Conservation (phyloP, 1,140 invertebrate genomes). For the Hyles vespertilio region DNA sequence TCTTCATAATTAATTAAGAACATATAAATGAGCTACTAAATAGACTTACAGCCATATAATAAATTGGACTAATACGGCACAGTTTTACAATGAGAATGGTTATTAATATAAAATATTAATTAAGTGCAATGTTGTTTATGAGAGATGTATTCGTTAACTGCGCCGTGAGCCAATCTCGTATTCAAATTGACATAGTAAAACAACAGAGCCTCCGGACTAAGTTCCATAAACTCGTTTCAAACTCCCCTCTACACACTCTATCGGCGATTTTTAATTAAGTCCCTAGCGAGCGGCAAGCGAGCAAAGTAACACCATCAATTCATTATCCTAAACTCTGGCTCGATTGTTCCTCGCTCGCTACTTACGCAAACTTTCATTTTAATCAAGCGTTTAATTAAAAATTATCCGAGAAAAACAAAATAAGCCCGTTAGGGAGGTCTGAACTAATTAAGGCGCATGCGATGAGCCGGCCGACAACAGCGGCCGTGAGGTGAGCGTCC, state of each 20-base stretch:
- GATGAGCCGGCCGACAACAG: slow-evolving; percentile 61
- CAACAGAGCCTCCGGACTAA: slow-evolving; percentile 66
- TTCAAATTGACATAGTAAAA: slow-evolving; percentile 75
- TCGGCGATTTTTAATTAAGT: slow-evolving; percentile 76
- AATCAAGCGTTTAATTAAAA: slow-evolving; percentile 76
- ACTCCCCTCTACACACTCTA: slow-evolving; percentile 72
- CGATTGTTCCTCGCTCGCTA: slow-evolving; percentile 74
- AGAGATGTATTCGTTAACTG: slow-evolving; percentile 39
- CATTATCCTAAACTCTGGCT: slow-evolving; percentile 74
- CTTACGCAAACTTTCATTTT: slow-evolving; percentile 76
- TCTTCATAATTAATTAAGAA: too few species aligned
- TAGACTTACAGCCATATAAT: too few species aligned
- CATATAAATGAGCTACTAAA: too few species aligned
- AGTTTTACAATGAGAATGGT: too few species aligned
- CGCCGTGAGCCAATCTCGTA: slow-evolving; percentile 58
- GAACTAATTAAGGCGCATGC: slow-evolving; percentile 73
- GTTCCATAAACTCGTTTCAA: slow-evolving; percentile 71
- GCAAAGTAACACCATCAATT: slow-evolving; percentile 75
- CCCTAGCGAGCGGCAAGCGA: slow-evolving; percentile 64
- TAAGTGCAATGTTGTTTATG: slow-evolving; percentile 18
- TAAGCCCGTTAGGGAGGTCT: slow-evolving; percentile 71
- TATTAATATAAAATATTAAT: too few species aligned
- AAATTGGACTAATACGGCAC: too few species aligned
- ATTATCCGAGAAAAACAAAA: slow-evolving; percentile 76
- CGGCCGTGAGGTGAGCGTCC: slow-evolving; percentile 62